Evolutionary conservation across 92 coral and sea anemone genomes (phyloP).

Genomic region (Montipora capitata): DNA sequence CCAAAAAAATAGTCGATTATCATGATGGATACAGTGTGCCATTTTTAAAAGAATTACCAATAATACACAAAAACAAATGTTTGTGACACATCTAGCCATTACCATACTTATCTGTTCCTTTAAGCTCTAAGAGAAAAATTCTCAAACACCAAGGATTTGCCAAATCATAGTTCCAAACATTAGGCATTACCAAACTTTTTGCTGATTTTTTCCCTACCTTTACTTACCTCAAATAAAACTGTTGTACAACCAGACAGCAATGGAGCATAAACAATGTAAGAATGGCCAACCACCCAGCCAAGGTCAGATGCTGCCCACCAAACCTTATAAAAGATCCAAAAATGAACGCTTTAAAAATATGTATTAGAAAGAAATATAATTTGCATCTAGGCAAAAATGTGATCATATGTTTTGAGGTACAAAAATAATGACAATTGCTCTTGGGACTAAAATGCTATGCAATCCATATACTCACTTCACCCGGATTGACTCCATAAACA

Average conservation of each 20-base stretch:
- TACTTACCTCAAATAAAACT: constrained; percentile 90
- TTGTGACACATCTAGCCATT: not conserved
- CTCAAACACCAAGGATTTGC: not conserved
- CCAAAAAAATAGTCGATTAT: too few relatives aligned
- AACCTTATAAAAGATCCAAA: constrained; percentile 65
- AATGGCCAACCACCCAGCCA: constrained; percentile 99
- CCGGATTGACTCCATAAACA: constrained; percentile 92
- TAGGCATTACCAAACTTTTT: too few relatives aligned
- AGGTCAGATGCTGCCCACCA: constrained; percentile 99
- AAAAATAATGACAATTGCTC: not conserved
- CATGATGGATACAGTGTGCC: too few relatives aligned
- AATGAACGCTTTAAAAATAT: not conserved
- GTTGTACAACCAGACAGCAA: constrained; percentile 92
- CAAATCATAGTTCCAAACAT: not conserved
- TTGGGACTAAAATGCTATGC: not conserved
- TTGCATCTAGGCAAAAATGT: too few relatives aligned
- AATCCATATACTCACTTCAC: constrained; percentile 75
- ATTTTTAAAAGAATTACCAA: too few relatives aligned
- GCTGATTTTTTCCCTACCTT: too few relatives aligned
- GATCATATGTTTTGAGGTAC: not conserved
- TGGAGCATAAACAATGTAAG: constrained; percentile 97
- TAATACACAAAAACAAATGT: not conserved
- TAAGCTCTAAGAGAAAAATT: not conserved
- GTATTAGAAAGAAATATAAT: too few relatives aligned
- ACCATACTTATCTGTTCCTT: not conserved